Evolutionary conservation across 2,113 vertebrate genomes (phyloP), one percentile per base, ranked within the genome.

Genomic region (Ptilorrhoa leucosticta): DNA sequence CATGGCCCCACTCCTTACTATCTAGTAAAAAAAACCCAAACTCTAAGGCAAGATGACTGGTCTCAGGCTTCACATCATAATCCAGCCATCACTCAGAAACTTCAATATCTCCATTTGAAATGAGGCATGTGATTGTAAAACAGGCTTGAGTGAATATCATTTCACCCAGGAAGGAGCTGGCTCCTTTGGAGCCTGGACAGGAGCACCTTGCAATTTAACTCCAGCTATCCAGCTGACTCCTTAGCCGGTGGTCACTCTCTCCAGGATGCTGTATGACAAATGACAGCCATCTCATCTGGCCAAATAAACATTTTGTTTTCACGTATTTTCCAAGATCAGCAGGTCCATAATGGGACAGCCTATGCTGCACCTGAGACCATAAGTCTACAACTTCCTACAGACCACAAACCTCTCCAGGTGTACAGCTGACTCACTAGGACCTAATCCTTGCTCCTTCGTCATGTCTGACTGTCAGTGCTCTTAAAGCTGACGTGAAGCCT

Each of bases 381-480:
- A 68, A 47, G 15, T 31, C 42, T 61, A 7, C 23, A 39, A 12
- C 6, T 70, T 70, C 23, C 48, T 31, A 33, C 10, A 15, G 21
- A 65, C 37, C 23, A 30, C 33, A 82, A 42, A 70, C 14, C 6
- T n/a, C 21, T 47, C 56, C 33, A 54, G 18, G 23, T 3, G 2
- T 30, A 31, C 0, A 0, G 24, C 16, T 69, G 33, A 47, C 18
- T 33, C 44, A 33, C 4, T 42, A 40, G 37, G 39, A 79, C 27
- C 16, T 35, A 37, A 51, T 44, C 17, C 21, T 37, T 39, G 10
- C 22, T 56, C n/a, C 60, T 75, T 48, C 5, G 0, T 37, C 26
- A 50, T 1, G 3, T 42, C 54, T 26, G 12, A 48, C 4, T 63
- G 45, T 16, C 61, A 72, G 47, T 15, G 33, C 31, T 76, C 53